A percentile compares a stretch with the other conserved stretches of the same genome.
phyloP scores from a whole-genome alignment of 2,888 invertebrate species.

The Heliothis peltigera region DNA sequence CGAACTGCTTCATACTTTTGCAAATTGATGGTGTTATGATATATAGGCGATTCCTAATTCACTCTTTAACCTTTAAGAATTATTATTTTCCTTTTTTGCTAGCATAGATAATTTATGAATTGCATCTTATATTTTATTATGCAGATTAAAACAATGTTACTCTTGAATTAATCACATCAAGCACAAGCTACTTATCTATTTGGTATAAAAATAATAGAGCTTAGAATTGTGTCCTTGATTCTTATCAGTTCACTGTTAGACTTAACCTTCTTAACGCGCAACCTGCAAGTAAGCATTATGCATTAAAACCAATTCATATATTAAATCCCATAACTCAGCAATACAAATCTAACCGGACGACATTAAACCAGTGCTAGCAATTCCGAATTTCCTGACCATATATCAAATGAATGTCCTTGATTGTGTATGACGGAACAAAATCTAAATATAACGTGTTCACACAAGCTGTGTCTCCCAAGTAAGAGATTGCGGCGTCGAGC shows the following conservation, averaged over 20 bases:
- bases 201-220: slow-evolving; percentile 10
- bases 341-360: slow-evolving; percentile 46
- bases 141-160: background rate
- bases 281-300: slow-evolving; percentile 35
- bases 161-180: background rate
- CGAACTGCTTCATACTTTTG: slow-evolving; percentile 7
- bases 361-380: slow-evolving; percentile 34
- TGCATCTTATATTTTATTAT: background rate
- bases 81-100: too few relatives aligned
- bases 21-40: slow-evolving; percentile 12
- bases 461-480: slow-evolving; percentile 67
- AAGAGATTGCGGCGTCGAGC: slow-evolving; percentile 69
- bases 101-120: background rate
- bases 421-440: slow-evolving; percentile 58
- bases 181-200: background rate
- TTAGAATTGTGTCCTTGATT: slow-evolving; percentile 32
- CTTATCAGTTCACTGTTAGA: slow-evolving; percentile 46
- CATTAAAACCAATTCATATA: slow-evolving; percentile 48
- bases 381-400: slow-evolving; percentile 54
- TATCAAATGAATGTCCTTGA: slow-evolving; percentile 58
- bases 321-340: slow-evolving; percentile 43
- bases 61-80: background rate
- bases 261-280: slow-evolving; percentile 32
- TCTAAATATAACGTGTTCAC: slow-evolving; percentile 63
- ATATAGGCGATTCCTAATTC: background rate